Percentiles rank a stretch among this genome's conserved stretches.
phyloP scores from a whole-genome alignment of 2,113 vertebrate genomes.

The Brienomyrus brachyistius region DNA sequence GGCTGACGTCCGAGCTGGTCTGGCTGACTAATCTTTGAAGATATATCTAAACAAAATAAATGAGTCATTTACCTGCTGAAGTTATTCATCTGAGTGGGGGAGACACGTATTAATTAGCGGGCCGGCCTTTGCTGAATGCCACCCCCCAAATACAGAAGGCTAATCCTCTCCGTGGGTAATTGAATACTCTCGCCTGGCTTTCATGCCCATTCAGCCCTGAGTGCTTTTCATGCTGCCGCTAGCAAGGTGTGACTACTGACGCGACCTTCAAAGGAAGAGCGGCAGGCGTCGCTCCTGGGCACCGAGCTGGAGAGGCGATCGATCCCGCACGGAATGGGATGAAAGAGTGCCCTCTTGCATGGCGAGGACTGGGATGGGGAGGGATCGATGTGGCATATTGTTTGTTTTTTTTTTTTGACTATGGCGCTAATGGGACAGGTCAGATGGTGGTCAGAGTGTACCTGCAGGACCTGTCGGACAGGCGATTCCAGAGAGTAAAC shows the following conservation, averaged over 20 bases:
- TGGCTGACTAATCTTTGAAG: conserved; percentile 34
- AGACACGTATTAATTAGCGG: conserved; percentile 50
- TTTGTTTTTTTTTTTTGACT: neutral
- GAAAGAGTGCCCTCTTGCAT: neutral
- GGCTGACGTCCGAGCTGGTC: conserved; percentile 14
- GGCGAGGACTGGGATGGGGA: neutral
- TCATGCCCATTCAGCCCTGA: conserved; percentile 45
- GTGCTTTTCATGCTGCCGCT: conserved; percentile 39
- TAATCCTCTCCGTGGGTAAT: conserved; percentile 43
- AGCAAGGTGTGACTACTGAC: conserved; percentile 32
- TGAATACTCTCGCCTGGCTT: conserved; percentile 47
- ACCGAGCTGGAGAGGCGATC: neutral
- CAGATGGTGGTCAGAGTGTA: neutral
- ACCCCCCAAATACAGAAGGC: conserved; percentile 40
- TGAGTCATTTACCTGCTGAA: conserved; percentile 35
- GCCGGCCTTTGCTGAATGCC: conserved; percentile 28
- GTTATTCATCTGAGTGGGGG: conserved; percentile 19
- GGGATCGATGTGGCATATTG: neutral
- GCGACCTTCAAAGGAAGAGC: neutral
- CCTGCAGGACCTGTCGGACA: neutral
- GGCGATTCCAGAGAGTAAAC: neutral
- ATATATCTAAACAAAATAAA: conserved; percentile 32
- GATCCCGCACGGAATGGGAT: neutral
- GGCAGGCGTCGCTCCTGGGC: neutral
- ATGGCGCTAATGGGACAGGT: neutral